Conservation (phyloP, 2,113 vertebrate species). For the Syrrhaptes paradoxus region DNA sequence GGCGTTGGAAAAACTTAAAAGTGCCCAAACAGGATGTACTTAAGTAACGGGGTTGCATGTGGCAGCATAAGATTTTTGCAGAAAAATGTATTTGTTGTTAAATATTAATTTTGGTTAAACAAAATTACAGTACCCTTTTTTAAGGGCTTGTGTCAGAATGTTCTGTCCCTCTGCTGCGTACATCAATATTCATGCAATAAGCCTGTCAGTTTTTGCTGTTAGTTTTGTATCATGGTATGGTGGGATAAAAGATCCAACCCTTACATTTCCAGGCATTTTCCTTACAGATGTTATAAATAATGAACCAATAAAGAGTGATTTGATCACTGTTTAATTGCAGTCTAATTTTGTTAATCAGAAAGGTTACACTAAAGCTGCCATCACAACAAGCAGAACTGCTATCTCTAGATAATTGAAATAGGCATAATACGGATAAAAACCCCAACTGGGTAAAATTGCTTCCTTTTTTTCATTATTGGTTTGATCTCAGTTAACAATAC, state of each 20-base stretch:
- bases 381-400: not conserved
- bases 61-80: not conserved
- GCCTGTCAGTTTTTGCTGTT: not conserved
- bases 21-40: slow-evolving; percentile 81
- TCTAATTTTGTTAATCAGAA: not conserved
- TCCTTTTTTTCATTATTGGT: not conserved
- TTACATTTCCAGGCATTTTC: not conserved
- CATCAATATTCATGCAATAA: not conserved
- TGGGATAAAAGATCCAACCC: not conserved
- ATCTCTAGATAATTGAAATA: not conserved
- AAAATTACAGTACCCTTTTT: slow-evolving; percentile 58
- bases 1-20: slow-evolving; percentile 89
- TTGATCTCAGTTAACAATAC: not conserved
- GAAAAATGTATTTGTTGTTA: not conserved
- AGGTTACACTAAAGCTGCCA: not conserved
- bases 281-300: not conserved
- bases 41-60: slow-evolving; percentile 64
- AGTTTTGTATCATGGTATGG: not conserved
- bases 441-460: not conserved
- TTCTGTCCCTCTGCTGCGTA: not conserved
- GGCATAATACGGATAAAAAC: not conserved
- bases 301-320: slow-evolving; percentile 18
- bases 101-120: slow-evolving; percentile 61
- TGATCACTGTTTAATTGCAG: not conserved
- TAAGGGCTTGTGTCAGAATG: slow-evolving; percentile 25